Percentiles rank a stretch among this genome's conserved stretches.
These are phyloP conservation scores for Lysandra bellargus DNA, from an alignment of 2,888 invertebrate species.

Conservation along the genomic window DNA sequence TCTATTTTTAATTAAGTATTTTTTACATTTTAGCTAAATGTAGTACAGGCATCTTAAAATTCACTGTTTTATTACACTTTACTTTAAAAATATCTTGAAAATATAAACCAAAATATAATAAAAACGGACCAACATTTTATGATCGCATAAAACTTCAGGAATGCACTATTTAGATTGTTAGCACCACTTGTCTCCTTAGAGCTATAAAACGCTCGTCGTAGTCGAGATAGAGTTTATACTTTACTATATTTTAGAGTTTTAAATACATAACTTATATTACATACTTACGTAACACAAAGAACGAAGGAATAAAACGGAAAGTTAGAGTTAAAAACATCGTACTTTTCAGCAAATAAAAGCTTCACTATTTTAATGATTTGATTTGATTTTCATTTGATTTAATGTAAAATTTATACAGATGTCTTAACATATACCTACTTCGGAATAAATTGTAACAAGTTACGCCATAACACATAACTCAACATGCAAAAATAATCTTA, in stretches of 20 bases:
- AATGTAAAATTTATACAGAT: too few species aligned
- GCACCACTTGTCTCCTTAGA: conserved; percentile 7
- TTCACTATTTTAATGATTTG: too few species aligned
- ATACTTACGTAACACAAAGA: not conserved
- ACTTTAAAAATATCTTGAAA: conserved; percentile 1
- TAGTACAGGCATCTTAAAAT: not conserved
- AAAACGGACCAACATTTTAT: conserved; percentile 16
- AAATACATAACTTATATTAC: not conserved
- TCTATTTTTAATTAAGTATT: too few species aligned
- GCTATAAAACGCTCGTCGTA: conserved; percentile 13
- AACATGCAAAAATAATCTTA: not conserved
- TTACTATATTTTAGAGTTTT: not conserved
- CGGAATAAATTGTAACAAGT: not conserved
- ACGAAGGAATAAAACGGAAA: not conserved
- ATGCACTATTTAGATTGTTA: conserved; percentile 23
- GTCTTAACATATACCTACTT: not conserved
- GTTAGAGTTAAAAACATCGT: too few species aligned
- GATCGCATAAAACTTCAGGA: conserved; percentile 19
- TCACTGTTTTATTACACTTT: not conserved
- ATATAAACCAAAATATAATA: conserved; percentile 14
- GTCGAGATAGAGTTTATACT: not conserved
- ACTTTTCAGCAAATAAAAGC: too few species aligned
- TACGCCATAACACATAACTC: not conserved
- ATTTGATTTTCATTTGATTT: too few species aligned
- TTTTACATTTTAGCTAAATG: not conserved